phyloP scores from a whole-genome alignment of 2,797 vertebrate species.

The Sebastes aleutianus region DNA sequence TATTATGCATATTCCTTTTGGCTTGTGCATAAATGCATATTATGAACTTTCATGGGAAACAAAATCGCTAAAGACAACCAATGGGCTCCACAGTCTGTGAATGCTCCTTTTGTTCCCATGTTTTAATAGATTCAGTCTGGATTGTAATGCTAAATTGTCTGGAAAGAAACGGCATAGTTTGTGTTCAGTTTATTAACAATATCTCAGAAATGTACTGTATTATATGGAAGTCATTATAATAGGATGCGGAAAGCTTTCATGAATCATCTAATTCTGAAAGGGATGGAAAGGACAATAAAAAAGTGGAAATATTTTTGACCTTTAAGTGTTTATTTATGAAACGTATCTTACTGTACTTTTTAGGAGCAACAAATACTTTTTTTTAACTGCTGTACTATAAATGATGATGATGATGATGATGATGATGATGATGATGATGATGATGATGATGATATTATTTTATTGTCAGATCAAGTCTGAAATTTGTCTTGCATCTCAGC shows the following conservation, averaged over 20 bases:
- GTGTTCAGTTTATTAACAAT: neutral
- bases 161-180: neutral
- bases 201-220: neutral
- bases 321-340: neutral
- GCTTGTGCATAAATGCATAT: neutral
- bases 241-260: neutral
- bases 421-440: no score
- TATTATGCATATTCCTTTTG: constrained; percentile 3
- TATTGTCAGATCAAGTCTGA: no score
- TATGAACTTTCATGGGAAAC: neutral
- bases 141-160: neutral
- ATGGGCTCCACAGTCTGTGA: neutral
- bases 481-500: no score
- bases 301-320: neutral
- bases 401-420: no score
- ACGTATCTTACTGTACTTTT: neutral
- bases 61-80: neutral
- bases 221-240: neutral
- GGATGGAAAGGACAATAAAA: neutral
- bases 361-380: neutral
- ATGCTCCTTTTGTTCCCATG: rapidly evolving
- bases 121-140: neutral
- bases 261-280: neutral
- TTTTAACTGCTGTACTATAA: neutral
- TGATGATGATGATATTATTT: no score